A percentile compares a stretch with the other conserved stretches of the same genome.
These are phyloP conservation scores for Echinometra lucunter DNA, from an alignment of 53 echinoderm and acorn worm species.

Conservation along the genomic window DNA sequence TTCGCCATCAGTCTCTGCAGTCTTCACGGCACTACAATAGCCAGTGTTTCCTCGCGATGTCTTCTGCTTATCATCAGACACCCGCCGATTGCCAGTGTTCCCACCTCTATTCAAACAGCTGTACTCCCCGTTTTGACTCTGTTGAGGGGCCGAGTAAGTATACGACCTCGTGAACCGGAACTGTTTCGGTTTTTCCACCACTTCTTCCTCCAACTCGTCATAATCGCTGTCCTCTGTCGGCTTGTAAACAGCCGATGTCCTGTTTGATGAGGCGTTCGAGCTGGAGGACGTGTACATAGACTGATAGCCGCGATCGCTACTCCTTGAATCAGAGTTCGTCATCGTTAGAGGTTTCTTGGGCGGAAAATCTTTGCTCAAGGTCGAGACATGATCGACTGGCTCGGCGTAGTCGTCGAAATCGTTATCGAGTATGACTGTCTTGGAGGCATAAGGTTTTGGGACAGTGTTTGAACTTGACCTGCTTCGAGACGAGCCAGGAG, in stretches of 20 bases:
- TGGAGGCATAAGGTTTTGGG: neutral
- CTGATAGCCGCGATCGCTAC: slow-evolving; percentile 60
- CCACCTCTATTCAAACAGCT: slow-evolving; percentile 40
- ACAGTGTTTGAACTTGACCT: slow-evolving; percentile 35
- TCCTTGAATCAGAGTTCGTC: slow-evolving; percentile 55
- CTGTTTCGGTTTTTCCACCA: slow-evolving; percentile 30
- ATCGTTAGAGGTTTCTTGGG: slow-evolving; percentile 29
- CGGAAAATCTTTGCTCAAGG: slow-evolving; percentile 2
- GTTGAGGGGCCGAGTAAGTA: slow-evolving; percentile 42
- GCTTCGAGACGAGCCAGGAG: neutral
- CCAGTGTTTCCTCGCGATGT: slow-evolving; percentile 27
- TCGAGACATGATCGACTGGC: slow-evolving; percentile 54
- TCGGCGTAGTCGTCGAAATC: slow-evolving; percentile 67
- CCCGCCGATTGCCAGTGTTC: neutral
- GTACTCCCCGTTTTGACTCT: slow-evolving; percentile 10
- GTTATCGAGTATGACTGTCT: slow-evolving; percentile 27
- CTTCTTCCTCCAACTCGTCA: slow-evolving; percentile 62
- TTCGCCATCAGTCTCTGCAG: slow-evolving; percentile 60
- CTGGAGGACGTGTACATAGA: slow-evolving; percentile 64
- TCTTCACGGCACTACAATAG: slow-evolving; percentile 52
- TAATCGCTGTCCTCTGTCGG: slow-evolving; percentile 69
- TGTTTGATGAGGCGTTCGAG: slow-evolving; percentile 11
- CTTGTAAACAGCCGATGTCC: slow-evolving; percentile 60
- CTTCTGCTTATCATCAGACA: neutral
- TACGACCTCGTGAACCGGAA: slow-evolving; percentile 45